Evolutionary conservation across 2,888 invertebrate species (phyloP).

Genomic region (Scaptomyza reducta): DNA sequence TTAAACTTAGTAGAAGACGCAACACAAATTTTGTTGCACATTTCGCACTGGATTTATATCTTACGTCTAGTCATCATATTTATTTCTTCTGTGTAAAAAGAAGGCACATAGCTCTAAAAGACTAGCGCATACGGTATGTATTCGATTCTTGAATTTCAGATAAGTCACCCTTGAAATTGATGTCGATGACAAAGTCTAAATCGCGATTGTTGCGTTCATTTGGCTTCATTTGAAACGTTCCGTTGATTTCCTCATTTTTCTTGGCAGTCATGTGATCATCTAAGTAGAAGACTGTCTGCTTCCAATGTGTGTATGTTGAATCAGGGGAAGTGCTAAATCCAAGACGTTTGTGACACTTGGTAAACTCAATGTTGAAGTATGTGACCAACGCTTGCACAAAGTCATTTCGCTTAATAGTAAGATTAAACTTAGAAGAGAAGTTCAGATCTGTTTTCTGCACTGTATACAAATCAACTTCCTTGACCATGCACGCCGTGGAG

Average conservation of each 20-base stretch:
- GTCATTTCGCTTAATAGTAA: constrained; percentile 94
- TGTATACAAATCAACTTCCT: constrained; percentile 99
- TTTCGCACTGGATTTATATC: constrained; percentile 72
- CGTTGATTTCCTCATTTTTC: constrained; percentile 96
- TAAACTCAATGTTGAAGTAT: constrained; percentile 99
- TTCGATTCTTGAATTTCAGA: constrained; percentile 94
- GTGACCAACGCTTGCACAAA: constrained; percentile 99
- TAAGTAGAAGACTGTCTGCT: constrained; percentile 97
- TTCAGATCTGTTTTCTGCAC: constrained; percentile 97
- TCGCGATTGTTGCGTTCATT: constrained; percentile 98
- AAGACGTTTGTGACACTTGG: constrained; percentile 98
- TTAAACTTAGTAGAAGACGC: constrained; percentile 74
- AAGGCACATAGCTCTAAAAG: constrained; percentile 37
- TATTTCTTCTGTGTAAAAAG: constrained; percentile 34
- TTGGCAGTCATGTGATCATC: constrained; percentile 98
- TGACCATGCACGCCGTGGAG: constrained; percentile 96
- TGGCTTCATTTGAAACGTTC: constrained; percentile 96
- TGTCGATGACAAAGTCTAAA: constrained; percentile 96
- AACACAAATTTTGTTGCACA: constrained; percentile 68
- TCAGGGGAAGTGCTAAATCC: constrained; percentile 99
- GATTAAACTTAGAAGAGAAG: constrained; percentile 94
- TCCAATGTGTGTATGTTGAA: constrained; percentile 99
- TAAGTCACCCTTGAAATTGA: constrained; percentile 96
- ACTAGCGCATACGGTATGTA: constrained; percentile 94
- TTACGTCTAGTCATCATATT: constrained; percentile 70